Percentiles rank a stretch among this genome's conserved stretches.
Evolutionary conservation across 1,140 invertebrate genomes (phyloP).

Genomic region (Argopecten irradians): DNA sequence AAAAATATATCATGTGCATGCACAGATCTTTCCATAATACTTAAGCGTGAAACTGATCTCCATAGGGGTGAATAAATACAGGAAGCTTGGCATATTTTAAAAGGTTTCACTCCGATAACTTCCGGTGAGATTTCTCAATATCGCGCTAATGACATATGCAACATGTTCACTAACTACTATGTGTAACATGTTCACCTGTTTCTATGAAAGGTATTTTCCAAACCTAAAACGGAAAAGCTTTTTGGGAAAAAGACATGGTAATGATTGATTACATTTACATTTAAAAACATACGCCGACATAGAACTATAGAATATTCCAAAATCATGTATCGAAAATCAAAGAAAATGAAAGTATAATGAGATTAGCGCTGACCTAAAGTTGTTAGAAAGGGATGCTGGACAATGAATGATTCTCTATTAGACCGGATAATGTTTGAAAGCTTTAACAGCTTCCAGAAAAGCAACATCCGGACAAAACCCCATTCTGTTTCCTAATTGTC

Average conservation of each 20-base stretch:
- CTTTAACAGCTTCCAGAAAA: not conserved
- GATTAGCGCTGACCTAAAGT: not conserved
- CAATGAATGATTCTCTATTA: not conserved
- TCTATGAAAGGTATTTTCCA: too few species aligned
- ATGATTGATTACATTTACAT: too few species aligned
- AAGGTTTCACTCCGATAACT: not conserved
- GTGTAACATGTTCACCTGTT: too few species aligned
- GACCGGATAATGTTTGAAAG: conserved; percentile 13
- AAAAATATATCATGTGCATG: too few species aligned
- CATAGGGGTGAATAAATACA: not conserved
- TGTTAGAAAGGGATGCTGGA: not conserved
- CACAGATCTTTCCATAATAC: too few species aligned
- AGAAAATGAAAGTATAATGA: not conserved
- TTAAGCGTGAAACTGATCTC: too few species aligned
- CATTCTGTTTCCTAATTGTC: not conserved
- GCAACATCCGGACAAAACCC: not conserved
- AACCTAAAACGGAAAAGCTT: too few species aligned
- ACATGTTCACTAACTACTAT: not conserved
- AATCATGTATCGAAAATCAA: too few species aligned
- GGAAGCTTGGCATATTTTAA: not conserved
- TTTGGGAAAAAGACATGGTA: too few species aligned
- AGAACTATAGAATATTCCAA: too few species aligned
- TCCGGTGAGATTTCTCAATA: not conserved
- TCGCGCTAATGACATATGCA: not conserved
- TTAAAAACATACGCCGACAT: too few species aligned